These are phyloP conservation scores for Heliocidaris erythrogramma DNA, from an alignment of 35 echinoderm and acorn worm genomes.

Conservation along the genomic window DNA sequence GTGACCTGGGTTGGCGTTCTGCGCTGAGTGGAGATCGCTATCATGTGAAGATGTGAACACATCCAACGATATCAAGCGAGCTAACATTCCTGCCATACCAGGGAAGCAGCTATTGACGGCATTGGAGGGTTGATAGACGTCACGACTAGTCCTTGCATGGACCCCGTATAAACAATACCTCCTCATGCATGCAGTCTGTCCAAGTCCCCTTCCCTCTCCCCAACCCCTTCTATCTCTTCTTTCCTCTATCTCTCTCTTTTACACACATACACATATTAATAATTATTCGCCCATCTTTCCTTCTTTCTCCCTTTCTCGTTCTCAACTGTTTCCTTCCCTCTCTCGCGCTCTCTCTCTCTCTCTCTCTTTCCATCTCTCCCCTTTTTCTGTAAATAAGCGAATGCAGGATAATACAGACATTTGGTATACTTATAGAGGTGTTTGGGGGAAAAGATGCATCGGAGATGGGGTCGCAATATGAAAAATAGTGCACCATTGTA, in stretches of 20 bases:
- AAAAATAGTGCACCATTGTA: neutral
- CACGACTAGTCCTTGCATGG: neutral
- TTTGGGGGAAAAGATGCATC: no score
- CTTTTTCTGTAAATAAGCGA: neutral
- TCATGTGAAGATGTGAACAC: neutral
- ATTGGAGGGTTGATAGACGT: neutral
- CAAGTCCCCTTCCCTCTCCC: neutral
- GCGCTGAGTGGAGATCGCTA: neutral
- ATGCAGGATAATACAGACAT: neutral
- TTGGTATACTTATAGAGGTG: neutral
- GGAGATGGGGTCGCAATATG: neutral
- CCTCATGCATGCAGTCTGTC: neutral
- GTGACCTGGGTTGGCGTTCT: neutral
- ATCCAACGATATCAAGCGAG: neutral
- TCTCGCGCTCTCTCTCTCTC: neutral
- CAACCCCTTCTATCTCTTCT: neutral
- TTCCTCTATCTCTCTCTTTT: neutral
- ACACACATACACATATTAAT: neutral
- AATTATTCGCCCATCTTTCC: neutral
- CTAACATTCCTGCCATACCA: constrained; percentile 14
- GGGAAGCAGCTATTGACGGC: constrained; percentile 16
- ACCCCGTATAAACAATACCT: neutral
- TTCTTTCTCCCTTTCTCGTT: neutral
- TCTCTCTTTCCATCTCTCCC: neutral
- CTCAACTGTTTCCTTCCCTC: neutral